Conservation (phyloP, 2,113 vertebrate genomes). For the Ophthalmolycus amberensis region DNA sequence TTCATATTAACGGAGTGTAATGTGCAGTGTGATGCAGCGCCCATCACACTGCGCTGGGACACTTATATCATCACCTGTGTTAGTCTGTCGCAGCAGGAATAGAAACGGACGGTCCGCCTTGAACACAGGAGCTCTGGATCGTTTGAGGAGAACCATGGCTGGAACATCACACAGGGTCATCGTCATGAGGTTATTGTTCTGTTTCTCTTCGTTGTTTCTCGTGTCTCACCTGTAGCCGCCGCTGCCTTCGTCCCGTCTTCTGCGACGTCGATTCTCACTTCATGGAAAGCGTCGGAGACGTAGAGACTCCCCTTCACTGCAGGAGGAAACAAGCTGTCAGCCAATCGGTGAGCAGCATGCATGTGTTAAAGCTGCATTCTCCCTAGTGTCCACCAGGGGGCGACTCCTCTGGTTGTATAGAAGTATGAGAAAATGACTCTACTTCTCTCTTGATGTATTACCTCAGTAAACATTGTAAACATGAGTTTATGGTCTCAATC, state of each 20-base stretch:
- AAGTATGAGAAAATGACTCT: not conserved
- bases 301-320: slow-evolving; percentile 87
- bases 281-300: slow-evolving; percentile 90
- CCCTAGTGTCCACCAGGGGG: not conserved
- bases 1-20: too few relatives aligned
- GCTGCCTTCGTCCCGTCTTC: slow-evolving; percentile 89
- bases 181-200: too few relatives aligned
- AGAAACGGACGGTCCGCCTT: slow-evolving; percentile 91
- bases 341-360: not conserved
- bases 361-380: too few relatives aligned
- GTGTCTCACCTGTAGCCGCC: slow-evolving; percentile 86
- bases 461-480: too few relatives aligned
- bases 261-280: slow-evolving; percentile 88
- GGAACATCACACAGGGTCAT: not conserved
- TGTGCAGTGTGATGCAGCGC: not conserved
- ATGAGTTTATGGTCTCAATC: too few relatives aligned
- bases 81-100: slow-evolving; percentile 87
- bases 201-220: not conserved
- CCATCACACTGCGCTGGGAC: not conserved
- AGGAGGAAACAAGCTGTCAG: slow-evolving; percentile 7
- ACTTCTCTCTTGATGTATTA: too few relatives aligned
- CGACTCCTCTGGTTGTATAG: not conserved
- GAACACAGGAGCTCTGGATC: slow-evolving; percentile 89
- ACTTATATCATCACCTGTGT: slow-evolving; percentile 78
- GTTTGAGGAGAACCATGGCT: slow-evolving; percentile 91